A percentile compares a stretch with the other conserved stretches of the same genome.
Evolutionary conservation across 2,113 vertebrate species (phyloP).

Genomic region (Nestor notabilis): DNA sequence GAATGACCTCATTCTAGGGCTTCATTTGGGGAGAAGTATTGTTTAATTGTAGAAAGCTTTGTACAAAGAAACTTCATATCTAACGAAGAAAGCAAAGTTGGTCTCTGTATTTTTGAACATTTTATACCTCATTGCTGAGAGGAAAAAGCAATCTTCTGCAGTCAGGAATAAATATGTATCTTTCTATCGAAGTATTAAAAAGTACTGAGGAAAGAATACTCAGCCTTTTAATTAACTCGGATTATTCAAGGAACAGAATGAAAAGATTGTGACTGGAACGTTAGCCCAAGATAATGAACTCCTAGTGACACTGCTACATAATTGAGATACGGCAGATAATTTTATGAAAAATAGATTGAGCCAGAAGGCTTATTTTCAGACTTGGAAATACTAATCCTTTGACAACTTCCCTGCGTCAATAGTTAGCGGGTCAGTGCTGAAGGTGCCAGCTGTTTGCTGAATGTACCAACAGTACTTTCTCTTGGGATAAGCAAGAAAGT

Average conservation of each 20-base stretch:
- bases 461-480: background rate
- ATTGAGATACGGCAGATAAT: background rate
- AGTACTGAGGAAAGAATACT: background rate
- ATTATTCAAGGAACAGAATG: background rate
- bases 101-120: background rate
- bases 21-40: background rate
- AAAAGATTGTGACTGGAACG: background rate
- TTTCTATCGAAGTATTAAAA: background rate
- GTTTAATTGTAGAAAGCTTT: background rate
- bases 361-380: background rate
- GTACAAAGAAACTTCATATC: background rate
- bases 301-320: background rate
- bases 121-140: background rate
- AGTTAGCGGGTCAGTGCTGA: background rate
- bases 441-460: background rate
- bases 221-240: background rate
- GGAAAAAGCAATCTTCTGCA: background rate
- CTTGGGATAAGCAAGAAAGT: background rate
- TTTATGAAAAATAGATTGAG: background rate
- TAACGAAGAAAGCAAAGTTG: background rate
- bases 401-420: background rate
- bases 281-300: background rate
- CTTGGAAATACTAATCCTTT: background rate
- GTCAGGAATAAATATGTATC: background rate
- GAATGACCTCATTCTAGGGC: background rate